These are phyloP conservation scores for Plebejus melissa DNA, from an alignment of 2,888 invertebrate species.

Conservation along the genomic window DNA sequence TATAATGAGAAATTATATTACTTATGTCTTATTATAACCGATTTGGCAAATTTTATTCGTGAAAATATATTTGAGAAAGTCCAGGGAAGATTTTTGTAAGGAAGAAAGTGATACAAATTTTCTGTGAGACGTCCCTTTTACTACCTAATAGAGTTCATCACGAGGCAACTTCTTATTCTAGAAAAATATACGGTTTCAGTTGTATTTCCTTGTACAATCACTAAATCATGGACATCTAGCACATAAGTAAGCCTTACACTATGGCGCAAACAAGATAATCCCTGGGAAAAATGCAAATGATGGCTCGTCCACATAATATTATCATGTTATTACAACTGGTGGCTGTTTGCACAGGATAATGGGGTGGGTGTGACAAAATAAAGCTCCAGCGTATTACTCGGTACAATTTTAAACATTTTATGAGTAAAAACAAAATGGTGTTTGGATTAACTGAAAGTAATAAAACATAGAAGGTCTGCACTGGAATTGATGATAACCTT, in stretches of 20 bases:
- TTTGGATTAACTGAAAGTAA: not conserved
- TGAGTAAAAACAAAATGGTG: not conserved
- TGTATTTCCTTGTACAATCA: no score
- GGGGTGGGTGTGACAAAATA: slow-evolving; percentile 10
- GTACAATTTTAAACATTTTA: not conserved
- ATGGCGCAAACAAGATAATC: not conserved
- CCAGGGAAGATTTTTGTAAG: no score
- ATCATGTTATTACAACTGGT: slow-evolving; percentile 9
- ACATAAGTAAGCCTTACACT: not conserved
- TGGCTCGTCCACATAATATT: slow-evolving; percentile 6
- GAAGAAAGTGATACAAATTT: no score
- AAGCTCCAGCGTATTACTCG: slow-evolving; percentile 10
- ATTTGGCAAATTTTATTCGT: no score
- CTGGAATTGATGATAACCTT: no score
- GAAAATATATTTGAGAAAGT: no score
- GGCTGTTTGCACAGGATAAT: slow-evolving; percentile 16
- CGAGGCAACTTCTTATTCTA: no score
- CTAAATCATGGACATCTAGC: not conserved
- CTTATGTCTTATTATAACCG: no score
- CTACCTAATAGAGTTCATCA: no score
- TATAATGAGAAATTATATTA: not conserved
- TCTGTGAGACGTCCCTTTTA: no score
- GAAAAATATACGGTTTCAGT: no score
- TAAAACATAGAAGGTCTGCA: no score
- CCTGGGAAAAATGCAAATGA: slow-evolving; percentile 15